Evolutionary conservation across 1,140 invertebrate species (phyloP).

Genomic region (Hycleus phaleratus): DNA sequence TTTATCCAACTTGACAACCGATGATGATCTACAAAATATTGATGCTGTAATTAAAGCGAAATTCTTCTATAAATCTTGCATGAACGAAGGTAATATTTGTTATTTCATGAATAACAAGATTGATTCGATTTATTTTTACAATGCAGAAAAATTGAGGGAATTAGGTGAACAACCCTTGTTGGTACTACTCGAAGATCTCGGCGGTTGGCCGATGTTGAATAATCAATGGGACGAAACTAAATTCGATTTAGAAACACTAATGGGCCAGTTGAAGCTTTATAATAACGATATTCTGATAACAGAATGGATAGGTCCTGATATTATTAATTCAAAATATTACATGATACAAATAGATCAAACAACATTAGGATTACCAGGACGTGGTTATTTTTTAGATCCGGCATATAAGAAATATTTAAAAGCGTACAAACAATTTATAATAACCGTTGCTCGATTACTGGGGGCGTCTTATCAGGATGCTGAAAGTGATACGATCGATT

Average conservation of each 20-base stretch:
- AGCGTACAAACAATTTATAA: slow-evolving; percentile 72
- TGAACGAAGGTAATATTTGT: slow-evolving; percentile 58
- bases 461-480: slow-evolving; percentile 55
- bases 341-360: slow-evolving; percentile 86
- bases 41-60: slow-evolving; percentile 67
- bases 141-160: slow-evolving; percentile 44
- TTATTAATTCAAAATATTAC: slow-evolving; percentile 79
- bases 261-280: slow-evolving; percentile 67
- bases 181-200: slow-evolving; percentile 62
- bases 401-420: slow-evolving; percentile 61
- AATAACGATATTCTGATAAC: slow-evolving; percentile 79
- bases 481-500: slow-evolving; percentile 56
- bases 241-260: slow-evolving; percentile 70
- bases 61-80: slow-evolving; percentile 74
- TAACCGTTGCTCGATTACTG: slow-evolving; percentile 59
- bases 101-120: not conserved
- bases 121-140: slow-evolving; percentile 2
- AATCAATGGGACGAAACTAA: slow-evolving; percentile 51
- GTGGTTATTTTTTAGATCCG: slow-evolving; percentile 75
- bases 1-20: not conserved
- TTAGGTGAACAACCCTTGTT: slow-evolving; percentile 61
- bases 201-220: slow-evolving; percentile 78
- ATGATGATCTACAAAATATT: slow-evolving; percentile 21
- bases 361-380: slow-evolving; percentile 73
- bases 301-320: slow-evolving; percentile 80